These are phyloP conservation scores for Achatina immaculata DNA, from an alignment of 1,140 invertebrate genomes.

Conservation along the genomic window DNA sequence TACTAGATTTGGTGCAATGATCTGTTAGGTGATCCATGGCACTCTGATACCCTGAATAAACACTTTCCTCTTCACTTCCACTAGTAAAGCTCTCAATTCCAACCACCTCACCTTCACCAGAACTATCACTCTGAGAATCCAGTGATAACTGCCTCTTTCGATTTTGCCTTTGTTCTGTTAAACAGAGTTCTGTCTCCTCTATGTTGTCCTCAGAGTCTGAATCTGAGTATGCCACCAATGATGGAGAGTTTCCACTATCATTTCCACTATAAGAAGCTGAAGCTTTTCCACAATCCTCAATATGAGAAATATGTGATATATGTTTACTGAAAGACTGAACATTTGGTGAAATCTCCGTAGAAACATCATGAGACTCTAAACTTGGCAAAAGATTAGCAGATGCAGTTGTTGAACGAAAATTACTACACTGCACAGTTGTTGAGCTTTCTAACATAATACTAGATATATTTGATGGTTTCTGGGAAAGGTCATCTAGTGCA, in stretches of 20 bases:
- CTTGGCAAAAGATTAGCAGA: not conserved
- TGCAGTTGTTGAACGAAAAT: not conserved
- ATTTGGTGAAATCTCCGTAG: not conserved
- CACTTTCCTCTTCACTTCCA: not conserved
- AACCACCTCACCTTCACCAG: not conserved
- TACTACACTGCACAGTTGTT: not conserved
- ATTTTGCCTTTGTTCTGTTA: not conserved
- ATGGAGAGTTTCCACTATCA: not conserved
- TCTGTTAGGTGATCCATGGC: not conserved
- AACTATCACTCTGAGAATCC: not conserved
- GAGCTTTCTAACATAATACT: not conserved
- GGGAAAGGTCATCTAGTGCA: not conserved
- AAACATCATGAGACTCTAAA: not conserved
- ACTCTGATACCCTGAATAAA: not conserved
- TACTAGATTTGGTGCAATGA: not conserved
- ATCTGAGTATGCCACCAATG: constrained; percentile 9
- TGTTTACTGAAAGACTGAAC: not conserved
- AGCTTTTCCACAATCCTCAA: not conserved
- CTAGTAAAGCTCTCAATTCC: not conserved
- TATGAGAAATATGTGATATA: not conserved
- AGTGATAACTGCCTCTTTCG: not conserved
- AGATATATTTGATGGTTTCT: not conserved
- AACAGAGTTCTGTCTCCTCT: not conserved
- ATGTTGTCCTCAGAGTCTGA: not conserved
- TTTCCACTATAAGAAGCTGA: not conserved